These are phyloP conservation scores for Dufourea novaeangliae DNA, from an alignment of 1,140 invertebrate species.

Conservation along the genomic window DNA sequence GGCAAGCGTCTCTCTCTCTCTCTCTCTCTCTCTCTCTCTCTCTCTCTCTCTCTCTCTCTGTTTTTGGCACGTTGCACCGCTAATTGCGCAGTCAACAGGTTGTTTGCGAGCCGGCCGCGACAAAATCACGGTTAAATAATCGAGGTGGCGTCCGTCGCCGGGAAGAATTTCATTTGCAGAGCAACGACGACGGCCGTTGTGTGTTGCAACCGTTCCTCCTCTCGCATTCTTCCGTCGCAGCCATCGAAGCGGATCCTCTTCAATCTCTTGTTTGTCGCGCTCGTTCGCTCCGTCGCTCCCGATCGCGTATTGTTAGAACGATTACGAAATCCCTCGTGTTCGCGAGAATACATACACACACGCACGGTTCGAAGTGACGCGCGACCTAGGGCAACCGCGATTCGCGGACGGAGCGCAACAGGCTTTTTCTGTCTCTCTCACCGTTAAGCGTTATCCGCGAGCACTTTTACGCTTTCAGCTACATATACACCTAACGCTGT, in stretches of 20 bases:
- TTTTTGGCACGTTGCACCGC: background rate
- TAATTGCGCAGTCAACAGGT: constrained; percentile 6
- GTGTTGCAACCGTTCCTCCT: background rate
- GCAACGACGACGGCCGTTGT: too few species aligned
- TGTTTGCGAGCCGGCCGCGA: background rate
- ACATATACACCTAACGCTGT: too few species aligned
- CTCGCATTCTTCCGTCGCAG: background rate
- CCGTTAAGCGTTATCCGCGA: background rate
- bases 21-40: too few species aligned
- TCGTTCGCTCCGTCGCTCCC: background rate
- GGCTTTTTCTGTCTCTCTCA: background rate
- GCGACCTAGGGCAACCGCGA: constrained; percentile 2
- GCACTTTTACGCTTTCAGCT: too few species aligned
- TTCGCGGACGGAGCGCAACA: background rate
- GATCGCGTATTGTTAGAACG: constrained; percentile 4
- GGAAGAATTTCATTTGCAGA: background rate
- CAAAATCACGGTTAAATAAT: background rate
- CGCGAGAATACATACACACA: background rate
- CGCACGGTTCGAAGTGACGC: background rate
- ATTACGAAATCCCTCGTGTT: background rate
- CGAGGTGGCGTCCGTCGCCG: background rate
- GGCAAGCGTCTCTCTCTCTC: too few species aligned
- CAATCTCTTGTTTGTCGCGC: constrained; percentile 1
- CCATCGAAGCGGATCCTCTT: background rate
- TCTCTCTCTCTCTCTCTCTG: too few species aligned